phyloP scores from a whole-genome alignment of 1,140 invertebrate species.

The Bradynema listronoti region DNA sequence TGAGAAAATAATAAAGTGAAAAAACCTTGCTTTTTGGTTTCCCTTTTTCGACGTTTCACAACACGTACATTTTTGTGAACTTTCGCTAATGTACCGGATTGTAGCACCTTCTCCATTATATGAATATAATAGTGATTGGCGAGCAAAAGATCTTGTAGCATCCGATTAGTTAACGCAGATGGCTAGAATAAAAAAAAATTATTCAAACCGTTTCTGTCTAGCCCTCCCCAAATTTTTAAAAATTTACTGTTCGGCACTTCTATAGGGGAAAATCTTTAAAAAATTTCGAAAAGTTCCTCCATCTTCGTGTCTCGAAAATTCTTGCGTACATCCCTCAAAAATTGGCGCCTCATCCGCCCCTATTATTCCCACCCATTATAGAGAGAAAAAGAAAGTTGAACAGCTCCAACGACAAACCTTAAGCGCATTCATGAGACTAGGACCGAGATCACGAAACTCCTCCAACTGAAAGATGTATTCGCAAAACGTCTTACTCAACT shows the following conservation, averaged over 20 bases:
- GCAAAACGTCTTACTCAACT: constrained; percentile 19
- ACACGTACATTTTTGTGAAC: too few species aligned
- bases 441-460: constrained; percentile 32
- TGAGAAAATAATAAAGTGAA: too few species aligned
- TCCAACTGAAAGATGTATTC: constrained; percentile 30
- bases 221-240: too few species aligned
- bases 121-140: constrained; percentile 38
- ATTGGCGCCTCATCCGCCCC: too few species aligned
- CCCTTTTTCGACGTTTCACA: constrained; percentile 21
- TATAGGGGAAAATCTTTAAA: too few species aligned
- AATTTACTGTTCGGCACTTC: too few species aligned
- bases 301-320: too few species aligned
- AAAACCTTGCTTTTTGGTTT: constrained; percentile 16
- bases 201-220: too few species aligned
- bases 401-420: constrained; percentile 1
- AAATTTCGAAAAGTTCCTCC: too few species aligned
- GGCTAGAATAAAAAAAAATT: constrained; percentile 14
- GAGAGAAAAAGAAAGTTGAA: not conserved
- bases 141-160: constrained; percentile 39
- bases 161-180: constrained; percentile 15
- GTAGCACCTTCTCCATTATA: constrained; percentile 32
- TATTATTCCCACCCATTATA: too few species aligned
- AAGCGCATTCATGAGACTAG: constrained; percentile 11
- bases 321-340: too few species aligned
- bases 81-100: constrained; percentile 17